Evolutionary conservation across 2,888 invertebrate species (phyloP), one percentile per base, ranked within the genome.

Genomic region (Netelia fuscicornis): DNA sequence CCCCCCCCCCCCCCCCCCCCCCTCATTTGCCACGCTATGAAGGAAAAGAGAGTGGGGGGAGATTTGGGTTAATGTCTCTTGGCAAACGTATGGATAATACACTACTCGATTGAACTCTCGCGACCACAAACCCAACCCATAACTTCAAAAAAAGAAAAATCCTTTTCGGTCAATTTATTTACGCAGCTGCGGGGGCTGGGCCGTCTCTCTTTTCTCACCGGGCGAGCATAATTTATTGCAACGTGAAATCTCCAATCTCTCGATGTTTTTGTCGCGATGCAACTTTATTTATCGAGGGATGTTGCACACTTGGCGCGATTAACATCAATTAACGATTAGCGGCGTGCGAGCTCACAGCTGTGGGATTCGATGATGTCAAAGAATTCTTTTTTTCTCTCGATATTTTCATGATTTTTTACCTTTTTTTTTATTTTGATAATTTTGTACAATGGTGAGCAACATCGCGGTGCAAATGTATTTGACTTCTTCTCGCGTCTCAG

Each of bases 1-100:
- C 82, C 81, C 79, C 78, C 81, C 82, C 81, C 79, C 78, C 74
- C 54, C 72, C 75, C 80, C 83, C 48, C 48, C 9, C 2, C 20
- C 20, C 20, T 20, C 20, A 20, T 13, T 48, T 13, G 10, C 48
- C 20, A 10, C 2, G 37, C 37, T 37, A 37, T 37, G 6, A 37
- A 37, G 37, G 37, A 37, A 37, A 5, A 6, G 37, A 6, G 37
- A 30, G 37, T 30, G 30, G 37, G 37, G n/a, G 70, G 70, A 86
- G 83, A 91, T 90, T 88, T 89, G 87, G 90, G 89, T 90, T 91
- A 90, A 91, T 89, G 89, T 87, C 86, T 89, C 87, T 90, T 91
- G 90, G 89, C 90, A 91, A 74, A 81, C 80, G 83, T 44, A 81
- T 76, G 86, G 71, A 76, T 83, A 74, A 80, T 80, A 74, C 48